Evolutionary conservation across 2,888 invertebrate species (phyloP), one percentile per base, ranked within the genome.

Genomic region (Oxycera nigricornis): DNA sequence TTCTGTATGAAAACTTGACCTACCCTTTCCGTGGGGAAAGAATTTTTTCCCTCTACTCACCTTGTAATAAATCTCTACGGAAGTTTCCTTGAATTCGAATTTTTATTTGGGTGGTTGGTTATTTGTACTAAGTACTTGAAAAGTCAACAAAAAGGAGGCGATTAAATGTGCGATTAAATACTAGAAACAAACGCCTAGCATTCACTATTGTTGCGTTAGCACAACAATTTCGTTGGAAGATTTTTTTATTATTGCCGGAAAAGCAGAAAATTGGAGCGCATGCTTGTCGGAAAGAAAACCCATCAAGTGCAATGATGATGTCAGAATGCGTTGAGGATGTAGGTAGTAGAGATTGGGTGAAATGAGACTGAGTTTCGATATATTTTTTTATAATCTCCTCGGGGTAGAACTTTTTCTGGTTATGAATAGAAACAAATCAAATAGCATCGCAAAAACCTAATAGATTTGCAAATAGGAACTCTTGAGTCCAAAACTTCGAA

Each of bases 21-120:
- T 59, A 59, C 7, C n/a, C 28, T n/a, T 59, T 14, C 9, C 59
- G 6, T 17, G 3, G 59, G 22, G 59, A 55, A 55, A 55, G 26
- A 65, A 65, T 65, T 30, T 9, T 39, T 39, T n/a, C n/a, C n/a
- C n/a, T n/a, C n/a, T n/a, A n/a, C 35, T 22, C 20, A 55, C 70
- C 70, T 55, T 70, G 70, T 31, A 52, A 55, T 70, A 55, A 70
- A 70, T 55, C 70, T n/a, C 26, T 1, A 26, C 55, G 70, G 70
- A 70, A 70, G 52, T 24, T n/a, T 22, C 30, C 61, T 26, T 31
- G 59, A 14, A 59, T 59, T 28, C 2, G 24, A 17, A 61, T 28
- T 31, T 20, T 31, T 11, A 46, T 46, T 46, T 31, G 35, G 61
- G 61, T 4, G 61, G 61, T 61, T 31, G 28, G 11, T 61, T 2